Base-by-base conservation (phyloP, 2,888 invertebrate species). In the Caenorhabditis imperialis region DNA sequence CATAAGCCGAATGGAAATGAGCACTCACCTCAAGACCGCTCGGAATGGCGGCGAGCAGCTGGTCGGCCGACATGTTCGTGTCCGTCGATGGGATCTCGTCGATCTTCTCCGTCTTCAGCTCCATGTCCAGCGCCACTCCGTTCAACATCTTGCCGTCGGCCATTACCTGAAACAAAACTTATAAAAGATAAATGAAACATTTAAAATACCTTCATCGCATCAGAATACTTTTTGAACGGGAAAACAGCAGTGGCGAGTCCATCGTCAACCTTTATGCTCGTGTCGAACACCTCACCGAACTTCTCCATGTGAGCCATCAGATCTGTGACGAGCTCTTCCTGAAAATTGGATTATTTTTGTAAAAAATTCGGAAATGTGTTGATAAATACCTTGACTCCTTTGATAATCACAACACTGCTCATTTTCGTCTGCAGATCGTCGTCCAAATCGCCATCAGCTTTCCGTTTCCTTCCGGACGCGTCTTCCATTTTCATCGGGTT, bases 291-390 rank as follows among this genome's bases (percentile, higher is more conserved):
- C 25, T 75, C 75, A 27, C 75, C 75, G 23, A 75, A 75, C 27
- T 27, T 37, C 25, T 75, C 75, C 75, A 75, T 75, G 48, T 75
- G 70, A 18, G 51, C 54, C 70, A 75, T 70, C 27, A 75, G 20
- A 16, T 63, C 75, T n/a, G 58, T 20, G 5, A 75, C 67, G 10
- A 67, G 27, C 10, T 69, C 50, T 42, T 69, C 69, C 73, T 74
- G 20, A n/a, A 67, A 63, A 42, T 0, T 30, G 7, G 30, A 30
- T 30, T 30, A n/a, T n/a, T n/a, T n/a, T n/a, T n/a, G 10, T 30
- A 6, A 6, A 30, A 30, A 30, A 30, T 30, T 30, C 30, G 10
- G 30, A 7, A 30, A 30, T n/a, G n/a, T n/a, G n/a, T n/a, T n/a
- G n/a, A 22, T 33, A 35, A 10, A 44, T 58, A 74, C 73, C 48